Conservation (phyloP, 2,113 vertebrate genomes). For the Apus apus region DNA sequence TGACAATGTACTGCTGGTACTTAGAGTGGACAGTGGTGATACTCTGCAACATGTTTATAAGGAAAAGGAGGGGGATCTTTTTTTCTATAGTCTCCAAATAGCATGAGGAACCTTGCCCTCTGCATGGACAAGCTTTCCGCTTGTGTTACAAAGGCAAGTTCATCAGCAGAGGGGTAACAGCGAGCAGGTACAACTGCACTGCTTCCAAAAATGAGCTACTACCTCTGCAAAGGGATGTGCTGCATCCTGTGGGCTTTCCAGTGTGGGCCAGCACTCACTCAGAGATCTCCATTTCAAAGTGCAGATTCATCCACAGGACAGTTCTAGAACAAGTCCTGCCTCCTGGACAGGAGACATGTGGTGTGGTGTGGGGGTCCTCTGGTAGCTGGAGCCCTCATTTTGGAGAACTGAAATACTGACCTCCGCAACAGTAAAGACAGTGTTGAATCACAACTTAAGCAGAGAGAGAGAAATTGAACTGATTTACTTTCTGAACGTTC, state of each 20-base stretch:
- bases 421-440: not conserved
- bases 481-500: not conserved
- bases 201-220: not conserved
- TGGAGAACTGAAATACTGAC: not conserved
- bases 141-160: not conserved
- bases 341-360: not conserved
- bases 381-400: no score
- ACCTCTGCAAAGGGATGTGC: not conserved
- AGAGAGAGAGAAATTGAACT: not conserved
- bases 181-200: not conserved
- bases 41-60: not conserved
- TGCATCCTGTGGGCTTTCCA: rapidly evolving
- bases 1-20: not conserved
- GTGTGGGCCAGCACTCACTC: not conserved
- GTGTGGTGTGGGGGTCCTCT: not conserved
- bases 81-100: not conserved
- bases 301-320: not conserved
- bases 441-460: not conserved
- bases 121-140: not conserved
- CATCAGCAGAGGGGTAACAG: not conserved
- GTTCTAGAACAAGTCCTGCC: not conserved
- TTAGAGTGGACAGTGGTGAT: not conserved
- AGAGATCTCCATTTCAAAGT: not conserved
- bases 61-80: not conserved
- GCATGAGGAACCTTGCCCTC: not conserved